phyloP scores from a whole-genome alignment of 2,888 invertebrate species.

The Phaonia tiefii region DNA sequence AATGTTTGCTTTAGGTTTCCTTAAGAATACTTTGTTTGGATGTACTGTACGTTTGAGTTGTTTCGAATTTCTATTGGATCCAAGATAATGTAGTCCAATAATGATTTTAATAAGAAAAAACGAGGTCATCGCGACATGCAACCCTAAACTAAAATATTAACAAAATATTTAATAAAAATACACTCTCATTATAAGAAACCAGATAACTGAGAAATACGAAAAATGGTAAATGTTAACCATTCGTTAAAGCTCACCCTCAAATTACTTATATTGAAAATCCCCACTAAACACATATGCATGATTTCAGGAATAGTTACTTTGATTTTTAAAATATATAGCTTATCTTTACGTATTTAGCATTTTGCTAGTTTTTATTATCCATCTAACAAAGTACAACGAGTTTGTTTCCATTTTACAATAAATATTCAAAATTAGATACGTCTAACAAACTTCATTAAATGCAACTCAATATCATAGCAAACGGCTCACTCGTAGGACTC shows the following conservation, averaged over 20 bases:
- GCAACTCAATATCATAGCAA: conserved; percentile 20
- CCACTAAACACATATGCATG: conserved; percentile 32
- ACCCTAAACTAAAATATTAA: conserved; percentile 45
- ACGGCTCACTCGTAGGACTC: not conserved
- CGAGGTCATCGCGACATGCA: conserved; percentile 52
- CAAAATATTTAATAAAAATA: conserved; percentile 45
- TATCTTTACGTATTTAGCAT: conserved; percentile 27
- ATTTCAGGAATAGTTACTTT: conserved; percentile 31
- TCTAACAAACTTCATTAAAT: conserved; percentile 34
- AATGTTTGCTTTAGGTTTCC: no score
- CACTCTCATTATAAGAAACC: conserved; percentile 49
- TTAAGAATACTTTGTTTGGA: conserved; percentile 42
- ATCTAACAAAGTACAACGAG: conserved; percentile 32
- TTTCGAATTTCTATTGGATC: conserved; percentile 46
- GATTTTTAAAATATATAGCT: conserved; percentile 44
- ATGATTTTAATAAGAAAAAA: conserved; percentile 38
- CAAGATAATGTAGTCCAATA: conserved; percentile 55
- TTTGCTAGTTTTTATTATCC: conserved; percentile 18
- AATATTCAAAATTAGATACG: conserved; percentile 50
- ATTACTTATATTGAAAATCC: conserved; percentile 31
- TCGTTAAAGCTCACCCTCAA: conserved; percentile 55
- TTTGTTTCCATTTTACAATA: conserved; percentile 21
- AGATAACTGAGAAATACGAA: conserved; percentile 26
- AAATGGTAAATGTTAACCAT: conserved; percentile 6
- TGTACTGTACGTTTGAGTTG: conserved; percentile 43